These are phyloP conservation scores for Leucophenga varia DNA, from an alignment of 1,140 invertebrate species.

Conservation along the genomic window DNA sequence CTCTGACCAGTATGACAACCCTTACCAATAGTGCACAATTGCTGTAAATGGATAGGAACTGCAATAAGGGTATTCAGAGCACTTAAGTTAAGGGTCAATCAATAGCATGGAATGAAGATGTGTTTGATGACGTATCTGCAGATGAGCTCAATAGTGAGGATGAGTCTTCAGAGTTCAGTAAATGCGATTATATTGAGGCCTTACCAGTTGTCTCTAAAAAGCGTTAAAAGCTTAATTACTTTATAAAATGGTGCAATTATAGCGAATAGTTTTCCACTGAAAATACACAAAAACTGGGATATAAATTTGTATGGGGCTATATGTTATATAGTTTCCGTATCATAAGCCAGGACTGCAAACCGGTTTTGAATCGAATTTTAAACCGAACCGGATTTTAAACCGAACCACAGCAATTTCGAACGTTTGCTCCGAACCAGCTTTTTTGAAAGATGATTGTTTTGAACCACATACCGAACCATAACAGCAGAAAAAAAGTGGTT, in stretches of 20 bases:
- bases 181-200: background rate
- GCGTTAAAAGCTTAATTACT: background rate
- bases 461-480: too few relatives aligned
- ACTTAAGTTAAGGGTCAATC: background rate
- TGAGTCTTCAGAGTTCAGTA: background rate
- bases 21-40: constrained; percentile 7
- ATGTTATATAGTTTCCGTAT: too few relatives aligned
- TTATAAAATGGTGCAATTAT: background rate
- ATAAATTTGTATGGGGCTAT: too few relatives aligned
- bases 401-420: too few relatives aligned
- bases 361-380: too few relatives aligned
- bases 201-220: background rate
- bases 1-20: background rate
- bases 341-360: too few relatives aligned
- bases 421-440: too few relatives aligned
- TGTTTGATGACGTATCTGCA: background rate
- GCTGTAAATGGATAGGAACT: background rate
- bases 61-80: background rate
- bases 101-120: background rate
- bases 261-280: background rate
- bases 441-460: too few relatives aligned
- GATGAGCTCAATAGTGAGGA: background rate
- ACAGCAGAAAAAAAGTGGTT: too few relatives aligned
- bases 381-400: too few relatives aligned
- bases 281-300: too few relatives aligned